Evolutionary conservation across 2,113 vertebrate genomes (phyloP).

Genomic region (Oceanodroma tethys): DNA sequence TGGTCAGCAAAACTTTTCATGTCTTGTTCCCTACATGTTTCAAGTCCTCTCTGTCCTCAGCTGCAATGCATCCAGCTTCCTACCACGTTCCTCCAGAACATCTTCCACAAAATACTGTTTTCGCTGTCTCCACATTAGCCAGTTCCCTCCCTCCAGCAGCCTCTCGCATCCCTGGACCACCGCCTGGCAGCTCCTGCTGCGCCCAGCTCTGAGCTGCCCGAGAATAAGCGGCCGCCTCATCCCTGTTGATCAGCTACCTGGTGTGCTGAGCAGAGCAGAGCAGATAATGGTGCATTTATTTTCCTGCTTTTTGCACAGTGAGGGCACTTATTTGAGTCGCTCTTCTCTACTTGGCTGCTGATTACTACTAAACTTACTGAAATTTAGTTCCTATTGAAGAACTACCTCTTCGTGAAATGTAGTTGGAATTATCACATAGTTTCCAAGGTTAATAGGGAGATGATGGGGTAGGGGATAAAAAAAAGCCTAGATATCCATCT

Average conservation of each 20-base stretch:
- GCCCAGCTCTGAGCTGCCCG: background rate
- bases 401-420: background rate
- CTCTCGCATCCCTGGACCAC: background rate
- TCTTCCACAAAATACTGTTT: background rate
- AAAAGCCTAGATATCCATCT: background rate
- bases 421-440: background rate
- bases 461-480: background rate
- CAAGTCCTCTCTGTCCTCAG: background rate
- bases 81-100: background rate
- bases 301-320: background rate
- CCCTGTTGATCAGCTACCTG: background rate
- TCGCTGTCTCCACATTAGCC: background rate
- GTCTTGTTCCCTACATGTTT: background rate
- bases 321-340: background rate
- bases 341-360: background rate
- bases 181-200: background rate
- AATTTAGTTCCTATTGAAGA: background rate
- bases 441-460: background rate
- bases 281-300: background rate
- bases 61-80: background rate
- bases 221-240: rapidly evolving
- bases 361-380: background rate
- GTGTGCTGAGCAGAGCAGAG: background rate
- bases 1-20: background rate
- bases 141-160: background rate